Conservation (phyloP, 2,113 vertebrate species). For the Rhipidura dahli region DNA sequence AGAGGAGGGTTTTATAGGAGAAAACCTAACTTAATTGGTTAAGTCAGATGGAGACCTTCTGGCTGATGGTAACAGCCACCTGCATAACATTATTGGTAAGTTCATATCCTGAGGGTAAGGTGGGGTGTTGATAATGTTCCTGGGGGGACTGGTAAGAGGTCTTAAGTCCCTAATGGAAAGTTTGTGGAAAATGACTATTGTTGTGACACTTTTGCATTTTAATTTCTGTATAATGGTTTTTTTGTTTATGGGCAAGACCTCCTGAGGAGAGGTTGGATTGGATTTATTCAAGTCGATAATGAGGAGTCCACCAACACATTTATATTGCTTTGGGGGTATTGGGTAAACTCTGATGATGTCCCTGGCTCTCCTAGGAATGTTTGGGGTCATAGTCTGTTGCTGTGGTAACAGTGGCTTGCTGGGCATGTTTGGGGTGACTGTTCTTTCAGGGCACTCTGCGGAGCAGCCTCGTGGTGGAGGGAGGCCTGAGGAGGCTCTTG, state of each 20-base stretch:
- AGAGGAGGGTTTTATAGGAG: not conserved
- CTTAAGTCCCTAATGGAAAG: accelerated
- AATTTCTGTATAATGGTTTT: accelerated
- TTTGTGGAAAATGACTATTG: accelerated
- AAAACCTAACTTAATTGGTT: not conserved
- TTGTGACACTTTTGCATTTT: accelerated
- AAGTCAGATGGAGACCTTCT: not conserved
- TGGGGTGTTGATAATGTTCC: not conserved
- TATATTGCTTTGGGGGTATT: accelerated
- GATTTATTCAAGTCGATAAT: accelerated
- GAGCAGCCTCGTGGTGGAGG: accelerated
- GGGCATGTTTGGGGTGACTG: not conserved
- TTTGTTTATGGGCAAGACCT: accelerated
- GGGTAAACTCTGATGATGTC: not conserved
- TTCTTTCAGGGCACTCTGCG: not conserved
- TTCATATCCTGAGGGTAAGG: not conserved
- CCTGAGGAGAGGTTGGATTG: accelerated
- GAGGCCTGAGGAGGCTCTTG: too few species aligned
- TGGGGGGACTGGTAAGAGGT: accelerated
- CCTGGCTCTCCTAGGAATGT: accelerated
- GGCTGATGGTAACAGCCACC: not conserved
- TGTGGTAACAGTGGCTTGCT: accelerated
- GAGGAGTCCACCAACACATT: too few species aligned
- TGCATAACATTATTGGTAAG: not conserved
- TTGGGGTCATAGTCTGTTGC: not conserved